Percentiles rank a stretch among this genome's conserved stretches.
phyloP scores from a whole-genome alignment of 2,888 invertebrate genomes.

The Chydorus sphaericus region DNA sequence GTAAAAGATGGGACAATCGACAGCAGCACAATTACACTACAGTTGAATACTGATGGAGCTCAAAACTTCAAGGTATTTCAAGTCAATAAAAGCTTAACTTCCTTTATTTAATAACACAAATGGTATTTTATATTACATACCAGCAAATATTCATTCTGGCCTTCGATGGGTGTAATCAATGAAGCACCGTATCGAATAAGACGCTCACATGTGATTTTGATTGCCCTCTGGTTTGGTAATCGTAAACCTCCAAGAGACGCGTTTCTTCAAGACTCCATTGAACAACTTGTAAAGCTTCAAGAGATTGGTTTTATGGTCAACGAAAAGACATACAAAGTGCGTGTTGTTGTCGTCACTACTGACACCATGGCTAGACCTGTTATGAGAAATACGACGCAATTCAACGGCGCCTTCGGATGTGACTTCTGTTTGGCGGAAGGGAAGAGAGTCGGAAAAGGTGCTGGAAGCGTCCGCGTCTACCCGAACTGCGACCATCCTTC shows the following conservation, averaged over 20 bases:
- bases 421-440: slow-evolving; percentile 3
- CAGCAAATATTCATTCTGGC: background rate
- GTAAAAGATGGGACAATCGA: background rate
- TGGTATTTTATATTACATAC: too few relatives aligned
- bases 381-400: background rate
- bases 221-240: background rate
- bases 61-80: background rate
- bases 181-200: background rate
- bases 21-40: background rate
- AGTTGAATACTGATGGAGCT: background rate
- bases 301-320: too few relatives aligned
- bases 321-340: slow-evolving; percentile 8
- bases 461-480: background rate
- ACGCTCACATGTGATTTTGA: background rate
- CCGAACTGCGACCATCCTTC: background rate
- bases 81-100: too few relatives aligned
- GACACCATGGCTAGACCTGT: slow-evolving; percentile 3
- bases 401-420: slow-evolving; percentile 4
- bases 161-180: background rate
- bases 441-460: background rate
- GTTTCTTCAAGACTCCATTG: too few relatives aligned
- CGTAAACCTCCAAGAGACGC: background rate
- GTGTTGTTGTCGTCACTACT: background rate
- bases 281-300: too few relatives aligned
- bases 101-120: too few relatives aligned